Evolutionary conservation across 2,888 invertebrate species (phyloP), one percentile per base, ranked within the genome.

Genomic region (Melanostoma scalare): DNA sequence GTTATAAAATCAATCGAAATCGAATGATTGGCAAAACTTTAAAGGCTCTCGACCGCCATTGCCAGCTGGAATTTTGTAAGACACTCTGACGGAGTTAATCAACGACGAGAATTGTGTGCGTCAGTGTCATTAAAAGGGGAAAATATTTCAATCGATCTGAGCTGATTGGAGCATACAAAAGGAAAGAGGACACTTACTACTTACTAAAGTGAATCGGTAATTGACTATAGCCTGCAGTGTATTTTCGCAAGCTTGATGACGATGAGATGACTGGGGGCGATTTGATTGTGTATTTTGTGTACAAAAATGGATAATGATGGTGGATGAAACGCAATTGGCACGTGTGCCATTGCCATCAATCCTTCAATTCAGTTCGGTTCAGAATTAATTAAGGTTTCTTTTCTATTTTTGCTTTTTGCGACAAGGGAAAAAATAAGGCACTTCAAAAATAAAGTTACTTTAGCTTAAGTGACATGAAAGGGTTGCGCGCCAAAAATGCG

Each of bases 311-410:
- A 69, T 65, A 65, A 58, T 52, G 63, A 71, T 35, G 53, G 48
- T 71, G 71, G 50, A 50, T 55, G 56, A 42, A 53, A 53, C 10
- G 38, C 58, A 40, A 48, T 53, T 61, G 81, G 42, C 77, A 73
- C 81, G 78, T 82, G 81, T 77, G 61, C 80, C 36, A 20, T 61
- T 77, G 61, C 80, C 36, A 20, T 61, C 50, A 42, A 67, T 65
- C 40, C 56, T 69, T 58, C 46, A 58, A 56, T 35, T 60, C 44
- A 50, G 77, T 72, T 58, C 46, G 52, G 52, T 35, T 60, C 44
- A 50, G 77, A 72, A 77, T 82, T 82, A 82, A 82, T 82, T 82
- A 82, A 77, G 56, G 72, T 50, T 67, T 63, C 50, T 53, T 55
- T 73, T 71, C 1, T 20, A 20, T 20, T 20, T 20, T 20, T 20